phyloP scores from a whole-genome alignment of 2,797 vertebrate species.

The Avahi laniger region DNA sequence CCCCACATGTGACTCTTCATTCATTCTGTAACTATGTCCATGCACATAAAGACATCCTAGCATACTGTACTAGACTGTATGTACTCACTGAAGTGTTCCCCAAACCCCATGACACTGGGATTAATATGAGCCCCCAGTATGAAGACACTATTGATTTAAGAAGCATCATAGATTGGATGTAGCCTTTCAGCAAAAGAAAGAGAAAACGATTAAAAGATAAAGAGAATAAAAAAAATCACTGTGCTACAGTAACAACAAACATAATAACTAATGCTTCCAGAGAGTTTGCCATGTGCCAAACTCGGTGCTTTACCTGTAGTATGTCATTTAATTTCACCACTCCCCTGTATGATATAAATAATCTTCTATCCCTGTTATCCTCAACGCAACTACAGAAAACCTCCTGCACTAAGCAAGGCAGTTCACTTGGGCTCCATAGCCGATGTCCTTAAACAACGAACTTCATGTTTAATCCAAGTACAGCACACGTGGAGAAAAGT shows the following conservation, averaged over 20 bases:
- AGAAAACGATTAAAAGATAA: background rate
- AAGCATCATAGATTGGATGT: background rate
- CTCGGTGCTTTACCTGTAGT: background rate
- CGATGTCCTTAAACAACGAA: background rate
- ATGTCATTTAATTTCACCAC: background rate
- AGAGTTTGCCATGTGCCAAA: background rate
- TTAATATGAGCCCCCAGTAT: background rate
- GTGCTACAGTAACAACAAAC: background rate
- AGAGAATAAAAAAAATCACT: background rate
- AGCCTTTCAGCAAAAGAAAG: background rate
- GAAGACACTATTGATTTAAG: background rate
- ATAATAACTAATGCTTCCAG: background rate
- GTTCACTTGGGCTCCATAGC: background rate
- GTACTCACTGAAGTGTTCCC: background rate
- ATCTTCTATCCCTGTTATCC: background rate
- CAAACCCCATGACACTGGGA: background rate
- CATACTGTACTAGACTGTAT: background rate
- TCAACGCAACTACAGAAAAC: background rate
- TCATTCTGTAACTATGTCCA: background rate
- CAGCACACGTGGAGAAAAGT: background rate
- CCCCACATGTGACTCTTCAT: fast-evolving
- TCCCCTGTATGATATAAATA: background rate
- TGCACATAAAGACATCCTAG: background rate
- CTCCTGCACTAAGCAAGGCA: background rate
- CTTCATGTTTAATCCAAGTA: background rate